Evolutionary conservation across 2,113 vertebrate genomes (phyloP).

Genomic region (Cardinalis cardinalis): DNA sequence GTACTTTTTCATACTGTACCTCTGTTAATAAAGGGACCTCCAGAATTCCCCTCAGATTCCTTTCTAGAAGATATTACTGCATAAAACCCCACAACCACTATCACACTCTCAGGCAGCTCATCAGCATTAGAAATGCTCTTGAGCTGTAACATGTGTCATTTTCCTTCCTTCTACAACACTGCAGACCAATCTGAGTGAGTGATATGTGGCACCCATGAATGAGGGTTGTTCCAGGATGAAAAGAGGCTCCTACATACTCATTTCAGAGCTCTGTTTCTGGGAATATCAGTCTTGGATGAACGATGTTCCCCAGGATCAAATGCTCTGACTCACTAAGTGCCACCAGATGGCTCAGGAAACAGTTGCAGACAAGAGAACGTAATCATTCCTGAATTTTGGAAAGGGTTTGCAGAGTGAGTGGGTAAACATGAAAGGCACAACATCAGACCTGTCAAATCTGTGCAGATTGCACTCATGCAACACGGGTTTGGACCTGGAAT

Average conservation of each 20-base stretch:
- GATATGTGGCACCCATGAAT: background rate
- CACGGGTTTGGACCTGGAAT: background rate
- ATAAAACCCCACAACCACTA: background rate
- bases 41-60: background rate
- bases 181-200: background rate
- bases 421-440: background rate
- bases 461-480: background rate
- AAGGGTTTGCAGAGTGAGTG: background rate
- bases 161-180: background rate
- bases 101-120: background rate
- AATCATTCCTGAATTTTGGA: background rate
- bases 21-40: background rate
- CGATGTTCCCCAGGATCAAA: background rate
- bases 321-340: background rate
- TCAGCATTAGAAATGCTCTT: background rate
- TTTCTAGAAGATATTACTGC: background rate
- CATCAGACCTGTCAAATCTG: background rate
- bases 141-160: background rate
- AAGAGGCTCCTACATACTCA: background rate
- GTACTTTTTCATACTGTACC: background rate
- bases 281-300: background rate
- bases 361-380: background rate
- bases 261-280: background rate
- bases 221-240: background rate
- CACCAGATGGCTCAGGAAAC: conserved; percentile 1